Evolutionary conservation across 1,140 invertebrate species (phyloP), one percentile per base, ranked within the genome.

Genomic region (Zaprionus ornatus): DNA sequence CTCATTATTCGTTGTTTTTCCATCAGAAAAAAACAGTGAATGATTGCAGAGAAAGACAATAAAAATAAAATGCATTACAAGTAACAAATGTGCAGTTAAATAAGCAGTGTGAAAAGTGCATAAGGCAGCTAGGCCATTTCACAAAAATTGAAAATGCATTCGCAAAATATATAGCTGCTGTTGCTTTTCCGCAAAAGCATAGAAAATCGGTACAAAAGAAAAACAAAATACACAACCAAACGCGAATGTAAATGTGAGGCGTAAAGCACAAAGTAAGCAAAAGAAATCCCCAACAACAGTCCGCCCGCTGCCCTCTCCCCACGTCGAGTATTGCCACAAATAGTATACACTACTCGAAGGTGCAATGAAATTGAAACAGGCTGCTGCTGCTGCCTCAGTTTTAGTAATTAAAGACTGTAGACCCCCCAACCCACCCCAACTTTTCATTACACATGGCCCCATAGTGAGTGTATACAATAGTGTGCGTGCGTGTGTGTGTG

Each of bases 161-260:
- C 12, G 15, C 55, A 52, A 54, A 63, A 12, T 29, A 74, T 70
- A 35, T 75, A 71, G 73, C 67, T 62, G 67, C 54, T 57, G 59
- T 23, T 45, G 67, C 50, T 56, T 23, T 60, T 71, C 17, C 42
- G 50, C 32, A 54, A 63, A 60, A 55, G 42, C 25, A 56, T 72
- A 63, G 74, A 88, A 84, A 65, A 84, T 87, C 80, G 78, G 85
- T 87, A 74, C 55, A 79, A 74, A 87, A 74, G 63, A 57, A 88
- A 88, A 85, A 80, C 70, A 74, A 82, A 82, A 86, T 72, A 85
- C 64, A 74, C 79, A 86, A 59, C 62, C 73, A 82, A 86, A 80
- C 71, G 54, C 84, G 80, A 87, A 87, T 75, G 74, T 80, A 66
- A 80, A 87, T 87, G 80, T 84, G 54, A 87, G 88, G 71, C 63